phyloP scores from a whole-genome alignment of 2,797 vertebrate species.

The Hyperoplus lanceolatus region DNA sequence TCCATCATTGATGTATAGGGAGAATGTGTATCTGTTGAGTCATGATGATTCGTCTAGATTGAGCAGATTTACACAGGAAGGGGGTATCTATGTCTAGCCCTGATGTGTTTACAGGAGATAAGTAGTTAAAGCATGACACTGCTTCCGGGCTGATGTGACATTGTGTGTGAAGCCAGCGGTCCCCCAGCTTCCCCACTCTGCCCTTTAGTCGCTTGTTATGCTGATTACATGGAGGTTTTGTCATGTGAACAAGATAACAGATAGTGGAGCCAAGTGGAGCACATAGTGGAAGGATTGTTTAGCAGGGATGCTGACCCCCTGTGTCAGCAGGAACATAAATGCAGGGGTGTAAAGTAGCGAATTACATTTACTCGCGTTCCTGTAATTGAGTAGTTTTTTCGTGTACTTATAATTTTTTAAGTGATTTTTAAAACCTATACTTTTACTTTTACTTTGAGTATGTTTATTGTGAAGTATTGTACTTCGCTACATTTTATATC shows the following conservation, averaged over 20 bases:
- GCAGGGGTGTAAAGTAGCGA: no score
- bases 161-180: background rate
- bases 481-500: no score
- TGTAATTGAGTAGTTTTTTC: no score
- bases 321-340: background rate
- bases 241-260: background rate
- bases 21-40: constrained; percentile 24
- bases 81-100: background rate
- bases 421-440: no score
- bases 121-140: constrained; percentile 26
- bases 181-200: constrained; percentile 1
- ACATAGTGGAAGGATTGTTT: background rate
- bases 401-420: no score
- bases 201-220: constrained; percentile 25
- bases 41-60: background rate
- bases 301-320: background rate
- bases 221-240: constrained; percentile 19
- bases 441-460: no score
- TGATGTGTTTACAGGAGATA: constrained; percentile 46
- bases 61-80: constrained; percentile 28
- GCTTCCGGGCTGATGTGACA: constrained; percentile 44
- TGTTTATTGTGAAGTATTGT: no score
- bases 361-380: no score
- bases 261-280: background rate
- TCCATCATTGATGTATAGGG: background rate